These are phyloP conservation scores for Oscheius myriophilus DNA, from an alignment of 2,888 invertebrate species.

Conservation along the genomic window DNA sequence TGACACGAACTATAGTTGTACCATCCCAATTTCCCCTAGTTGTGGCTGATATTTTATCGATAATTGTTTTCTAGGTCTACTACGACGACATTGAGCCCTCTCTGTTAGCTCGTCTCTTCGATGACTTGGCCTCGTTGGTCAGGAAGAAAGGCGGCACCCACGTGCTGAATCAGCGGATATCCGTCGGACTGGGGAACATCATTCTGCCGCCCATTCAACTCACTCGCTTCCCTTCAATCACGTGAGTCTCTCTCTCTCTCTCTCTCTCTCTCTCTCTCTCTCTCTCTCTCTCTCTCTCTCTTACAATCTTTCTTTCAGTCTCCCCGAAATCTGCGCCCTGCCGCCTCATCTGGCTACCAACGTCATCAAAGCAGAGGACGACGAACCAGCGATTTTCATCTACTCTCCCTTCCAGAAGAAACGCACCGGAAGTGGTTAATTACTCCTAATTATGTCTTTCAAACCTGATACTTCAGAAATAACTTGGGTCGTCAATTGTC, in stretches of 20 bases:
- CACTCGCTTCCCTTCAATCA: constrained; percentile 63
- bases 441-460: constrained; percentile 1
- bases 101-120: constrained; percentile 54
- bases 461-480: constrained; percentile 31
- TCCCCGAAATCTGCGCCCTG: constrained; percentile 56
- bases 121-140: constrained; percentile 60
- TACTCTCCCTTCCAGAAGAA: constrained; percentile 67
- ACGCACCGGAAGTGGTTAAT: constrained; percentile 25
- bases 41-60: too few species aligned
- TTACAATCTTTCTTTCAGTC: constrained; percentile 43
- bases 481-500: constrained; percentile 65
- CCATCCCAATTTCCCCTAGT: too few species aligned
- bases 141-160: constrained; percentile 31
- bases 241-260: constrained; percentile 38
- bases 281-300: neutral
- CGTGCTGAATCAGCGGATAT: constrained; percentile 50
- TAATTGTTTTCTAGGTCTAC: constrained; percentile 54
- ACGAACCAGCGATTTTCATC: constrained; percentile 60
- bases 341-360: constrained; percentile 63
- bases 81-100: constrained; percentile 57
- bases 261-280: neutral
- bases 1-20: too few species aligned
- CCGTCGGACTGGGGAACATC: constrained; percentile 61
- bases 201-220: constrained; percentile 67
- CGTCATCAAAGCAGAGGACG: constrained; percentile 44